Evolutionary conservation across 2,888 invertebrate genomes (phyloP).

Genomic region (Heliconius ethilla): DNA sequence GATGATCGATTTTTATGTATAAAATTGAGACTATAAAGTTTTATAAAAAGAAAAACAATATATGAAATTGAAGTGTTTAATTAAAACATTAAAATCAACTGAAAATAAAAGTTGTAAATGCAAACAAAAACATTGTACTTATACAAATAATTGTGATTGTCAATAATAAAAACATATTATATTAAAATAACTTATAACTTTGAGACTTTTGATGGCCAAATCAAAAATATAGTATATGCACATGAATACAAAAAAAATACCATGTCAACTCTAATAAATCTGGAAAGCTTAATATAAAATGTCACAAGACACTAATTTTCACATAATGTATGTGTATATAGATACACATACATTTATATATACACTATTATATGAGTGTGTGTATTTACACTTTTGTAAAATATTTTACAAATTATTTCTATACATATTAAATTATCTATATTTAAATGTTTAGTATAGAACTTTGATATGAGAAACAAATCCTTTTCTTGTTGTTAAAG

Average conservation of each 20-base stretch:
- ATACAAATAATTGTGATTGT: background rate
- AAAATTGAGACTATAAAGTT: background rate
- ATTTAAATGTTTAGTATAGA: background rate
- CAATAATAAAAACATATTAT: background rate
- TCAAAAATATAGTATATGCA: background rate
- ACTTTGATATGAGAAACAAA: background rate
- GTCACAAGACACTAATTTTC: no score
- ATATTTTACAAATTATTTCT: no score
- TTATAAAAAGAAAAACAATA: background rate
- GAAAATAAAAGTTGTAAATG: background rate
- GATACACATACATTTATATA: no score
- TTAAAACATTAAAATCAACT: background rate
- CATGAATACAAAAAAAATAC: background rate
- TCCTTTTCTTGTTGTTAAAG: background rate
- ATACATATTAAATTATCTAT: no score
- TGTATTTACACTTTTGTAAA: no score
- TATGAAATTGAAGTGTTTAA: background rate
- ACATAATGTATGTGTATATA: no score
- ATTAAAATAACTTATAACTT: background rate
- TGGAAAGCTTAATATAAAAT: no score
- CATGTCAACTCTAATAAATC: background rate
- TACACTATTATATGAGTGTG: no score
- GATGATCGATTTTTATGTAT: background rate
- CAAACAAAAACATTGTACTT: conserved; percentile 3
- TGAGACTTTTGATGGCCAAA: no score